phyloP scores from a whole-genome alignment of 2,797 vertebrate genomes.

The Simalia tracyae region DNA sequence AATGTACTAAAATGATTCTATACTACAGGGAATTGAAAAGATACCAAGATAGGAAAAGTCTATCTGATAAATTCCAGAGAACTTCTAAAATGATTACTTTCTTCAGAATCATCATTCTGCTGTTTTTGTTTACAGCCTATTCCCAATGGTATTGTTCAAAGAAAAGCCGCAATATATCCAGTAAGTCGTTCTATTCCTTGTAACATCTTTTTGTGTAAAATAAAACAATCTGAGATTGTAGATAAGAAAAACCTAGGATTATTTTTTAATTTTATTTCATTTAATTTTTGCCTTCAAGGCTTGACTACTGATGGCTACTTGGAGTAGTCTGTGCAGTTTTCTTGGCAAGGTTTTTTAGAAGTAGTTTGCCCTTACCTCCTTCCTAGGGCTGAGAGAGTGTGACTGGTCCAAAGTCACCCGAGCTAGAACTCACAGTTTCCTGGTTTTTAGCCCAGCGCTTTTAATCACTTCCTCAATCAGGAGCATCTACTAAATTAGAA shows the following conservation, averaged over 20 bases:
- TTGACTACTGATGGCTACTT: background rate
- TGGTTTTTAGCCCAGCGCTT: background rate
- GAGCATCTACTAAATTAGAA: background rate
- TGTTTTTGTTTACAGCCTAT: conserved; percentile 72
- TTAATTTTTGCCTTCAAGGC: background rate
- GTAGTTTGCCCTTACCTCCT: background rate
- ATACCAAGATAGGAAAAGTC: background rate
- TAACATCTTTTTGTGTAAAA: background rate
- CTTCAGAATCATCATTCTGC: background rate
- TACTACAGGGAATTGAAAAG: background rate
- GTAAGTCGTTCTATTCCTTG: conserved; percentile 76
- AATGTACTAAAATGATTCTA: background rate
- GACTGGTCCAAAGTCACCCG: background rate
- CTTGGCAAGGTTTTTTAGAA: background rate
- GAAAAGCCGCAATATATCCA: conserved; percentile 81
- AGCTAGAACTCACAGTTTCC: background rate
- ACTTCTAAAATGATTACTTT: background rate
- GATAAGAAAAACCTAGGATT: background rate
- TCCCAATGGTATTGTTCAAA: conserved; percentile 78
- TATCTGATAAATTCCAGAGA: background rate
- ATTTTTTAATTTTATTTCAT: background rate
- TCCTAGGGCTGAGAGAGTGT: background rate
- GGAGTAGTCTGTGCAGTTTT: background rate
- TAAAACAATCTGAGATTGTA: background rate
- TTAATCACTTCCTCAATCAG: background rate